Evolutionary conservation across 2,113 vertebrate genomes (phyloP).

Genomic region (Chloropsis cyanopogon): DNA sequence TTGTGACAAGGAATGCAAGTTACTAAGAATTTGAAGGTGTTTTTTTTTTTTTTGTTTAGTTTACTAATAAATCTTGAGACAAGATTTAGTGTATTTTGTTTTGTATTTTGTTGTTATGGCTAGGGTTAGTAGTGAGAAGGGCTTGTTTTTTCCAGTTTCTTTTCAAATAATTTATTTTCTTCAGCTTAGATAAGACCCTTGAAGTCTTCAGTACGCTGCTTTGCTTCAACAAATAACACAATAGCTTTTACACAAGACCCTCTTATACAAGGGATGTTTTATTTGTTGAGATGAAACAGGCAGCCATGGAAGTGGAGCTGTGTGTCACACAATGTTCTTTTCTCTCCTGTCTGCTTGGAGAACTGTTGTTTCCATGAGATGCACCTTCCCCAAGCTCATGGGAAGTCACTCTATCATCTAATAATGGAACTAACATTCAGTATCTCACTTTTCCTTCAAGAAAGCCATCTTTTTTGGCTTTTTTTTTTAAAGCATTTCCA

Average conservation of each 20-base stretch:
- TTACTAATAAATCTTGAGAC: not conserved
- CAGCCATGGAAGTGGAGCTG: no score
- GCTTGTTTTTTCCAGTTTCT: not conserved
- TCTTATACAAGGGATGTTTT: not conserved
- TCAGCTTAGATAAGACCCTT: not conserved
- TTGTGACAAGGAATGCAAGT: not conserved
- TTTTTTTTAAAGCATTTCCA: not conserved
- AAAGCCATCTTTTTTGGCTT: rapidly evolving
- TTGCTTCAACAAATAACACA: not conserved
- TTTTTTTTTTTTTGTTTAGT: not conserved
- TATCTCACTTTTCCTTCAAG: not conserved
- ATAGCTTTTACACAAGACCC: not conserved
- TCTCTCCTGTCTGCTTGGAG: not conserved
- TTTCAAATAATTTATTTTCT: not conserved
- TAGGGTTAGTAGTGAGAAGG: not conserved
- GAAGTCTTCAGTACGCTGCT: not conserved
- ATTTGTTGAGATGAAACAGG: not conserved
- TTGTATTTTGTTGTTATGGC: not conserved
- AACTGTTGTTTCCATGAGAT: not conserved
- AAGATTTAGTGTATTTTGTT: no score
- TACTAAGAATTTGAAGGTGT: not conserved
- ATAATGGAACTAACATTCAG: not conserved
- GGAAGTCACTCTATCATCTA: not conserved
- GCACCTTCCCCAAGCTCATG: not conserved
- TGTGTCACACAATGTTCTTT: not conserved